These are phyloP conservation scores for Channa argus DNA, from an alignment of 2,113 vertebrate genomes.

Conservation along the genomic window DNA sequence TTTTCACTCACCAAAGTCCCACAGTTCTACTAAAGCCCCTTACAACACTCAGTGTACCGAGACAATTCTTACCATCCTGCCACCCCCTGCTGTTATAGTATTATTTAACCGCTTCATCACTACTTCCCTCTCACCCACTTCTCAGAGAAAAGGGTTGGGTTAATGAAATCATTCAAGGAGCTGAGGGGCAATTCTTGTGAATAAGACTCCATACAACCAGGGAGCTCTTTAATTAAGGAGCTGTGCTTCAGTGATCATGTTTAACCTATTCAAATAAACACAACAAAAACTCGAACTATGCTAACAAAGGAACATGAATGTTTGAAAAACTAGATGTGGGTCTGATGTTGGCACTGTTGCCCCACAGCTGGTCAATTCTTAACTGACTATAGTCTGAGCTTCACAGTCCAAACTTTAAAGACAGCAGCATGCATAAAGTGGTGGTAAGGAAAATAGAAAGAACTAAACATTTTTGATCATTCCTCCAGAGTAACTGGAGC, in stretches of 20 bases:
- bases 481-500: slow-evolving; percentile 5
- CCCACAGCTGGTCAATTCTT: slow-evolving; percentile 23
- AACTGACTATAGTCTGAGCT: neutral
- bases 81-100: slow-evolving; percentile 63
- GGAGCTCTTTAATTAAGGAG: slow-evolving; percentile 61
- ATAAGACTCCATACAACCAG: slow-evolving; percentile 54
- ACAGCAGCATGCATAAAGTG: neutral
- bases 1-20: slow-evolving; percentile 26
- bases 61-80: slow-evolving; percentile 50
- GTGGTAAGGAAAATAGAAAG: slow-evolving; percentile 1
- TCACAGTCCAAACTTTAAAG: neutral
- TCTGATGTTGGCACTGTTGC: slow-evolving; percentile 36
- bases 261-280: slow-evolving; percentile 68
- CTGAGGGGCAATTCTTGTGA: slow-evolving; percentile 53
- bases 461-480: slow-evolving; percentile 1
- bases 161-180: slow-evolving; percentile 59
- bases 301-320: slow-evolving; percentile 34
- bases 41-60: slow-evolving; percentile 45
- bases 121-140: slow-evolving; percentile 53
- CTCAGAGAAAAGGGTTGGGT: slow-evolving; percentile 24
- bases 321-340: slow-evolving; percentile 29
- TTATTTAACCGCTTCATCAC: slow-evolving; percentile 17
- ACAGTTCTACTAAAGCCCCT: slow-evolving; percentile 33
- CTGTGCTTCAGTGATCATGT: slow-evolving; percentile 65
- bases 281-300: slow-evolving; percentile 52